These are phyloP conservation scores for Brienomyrus longianalis DNA, from an alignment of 2,113 vertebrate genomes.

Conservation along the genomic window DNA sequence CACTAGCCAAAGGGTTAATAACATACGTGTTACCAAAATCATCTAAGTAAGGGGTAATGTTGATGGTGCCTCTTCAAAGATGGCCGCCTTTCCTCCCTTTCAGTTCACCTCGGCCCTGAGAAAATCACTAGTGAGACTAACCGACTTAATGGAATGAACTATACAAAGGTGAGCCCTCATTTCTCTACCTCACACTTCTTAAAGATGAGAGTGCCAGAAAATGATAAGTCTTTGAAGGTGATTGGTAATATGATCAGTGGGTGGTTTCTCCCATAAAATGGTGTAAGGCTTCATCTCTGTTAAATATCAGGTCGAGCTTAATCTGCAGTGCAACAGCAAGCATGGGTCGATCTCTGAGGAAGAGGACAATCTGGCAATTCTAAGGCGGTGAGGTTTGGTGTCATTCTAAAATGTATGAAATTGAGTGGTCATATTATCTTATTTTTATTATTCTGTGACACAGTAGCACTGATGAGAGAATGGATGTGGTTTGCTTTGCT, in stretches of 20 bases:
- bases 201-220: not conserved
- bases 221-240: not conserved
- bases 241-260: not conserved
- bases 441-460: not conserved
- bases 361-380: conserved; percentile 86
- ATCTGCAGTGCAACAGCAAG: conserved; percentile 57
- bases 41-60: not conserved
- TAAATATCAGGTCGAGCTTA: conserved; percentile 59
- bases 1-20: not conserved
- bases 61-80: not conserved
- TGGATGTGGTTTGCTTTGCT: conserved; percentile 25
- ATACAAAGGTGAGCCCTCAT: conserved; percentile 61
- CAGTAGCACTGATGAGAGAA: not conserved
- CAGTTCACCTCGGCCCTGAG: conserved; percentile 43
- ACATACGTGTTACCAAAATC: not conserved
- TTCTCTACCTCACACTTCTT: not conserved
- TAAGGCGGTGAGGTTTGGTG: conserved; percentile 71
- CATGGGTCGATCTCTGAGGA: conserved; percentile 76
- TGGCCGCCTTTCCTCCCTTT: not conserved
- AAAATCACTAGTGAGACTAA: conserved; percentile 51
- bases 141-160: conserved; percentile 49
- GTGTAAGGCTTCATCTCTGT: not conserved
- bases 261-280: not conserved
- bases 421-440: not conserved
- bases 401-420: not conserved